Base-by-base conservation (phyloP, 2,888 invertebrate genomes). In the Drosophila antonietae region DNA sequence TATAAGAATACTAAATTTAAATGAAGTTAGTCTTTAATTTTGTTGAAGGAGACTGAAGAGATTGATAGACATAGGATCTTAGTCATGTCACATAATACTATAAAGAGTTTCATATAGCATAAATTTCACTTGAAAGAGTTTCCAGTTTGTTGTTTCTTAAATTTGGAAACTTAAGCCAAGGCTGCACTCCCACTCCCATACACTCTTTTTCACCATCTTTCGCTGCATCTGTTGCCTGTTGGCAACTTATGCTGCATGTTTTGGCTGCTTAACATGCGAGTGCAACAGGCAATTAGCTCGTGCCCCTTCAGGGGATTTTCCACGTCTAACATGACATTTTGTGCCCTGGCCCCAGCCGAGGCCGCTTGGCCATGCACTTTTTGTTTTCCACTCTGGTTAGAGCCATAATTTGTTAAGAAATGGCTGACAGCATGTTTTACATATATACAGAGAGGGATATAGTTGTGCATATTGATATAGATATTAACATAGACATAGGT, bases 241-340 rank as follows among this genome's bases (percentile, higher is more conserved):
- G 57, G 44, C 20, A 47, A 31, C 39, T 49, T 49, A 28, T 59
- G 59, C 49, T 49, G 59, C 59, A 59, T 59, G 59, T 59, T 59
- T 47, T 12, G 41, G 23, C 59, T 64, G 64, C 49, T 43, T 59
- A 64, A 64, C 64, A 64, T 59, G 64, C 33, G 41, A 43, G 51
- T 59, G 63, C 47, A 56, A 60, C 60, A 51, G 41, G 53, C 60
- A 61, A 53, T 53, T 53, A 61, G 41, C 41, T 12, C n/a, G n/a
- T 20, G 12, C 33, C 33, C 12, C 44, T 57, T 15, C 31, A 28
- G 39, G 39, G 47, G 28, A 14, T 4, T 31, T 37, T 31, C 33
- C 31, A 33, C 14, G 60, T 53, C 37, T 18, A 37, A 58, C 59
- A 59, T 49, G 59, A 58, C 37, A 49, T 46, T 46, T n/a, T 39